Evolutionary conservation across 2,888 invertebrate species (phyloP).

Genomic region (Agrenia bidenticulata): DNA sequence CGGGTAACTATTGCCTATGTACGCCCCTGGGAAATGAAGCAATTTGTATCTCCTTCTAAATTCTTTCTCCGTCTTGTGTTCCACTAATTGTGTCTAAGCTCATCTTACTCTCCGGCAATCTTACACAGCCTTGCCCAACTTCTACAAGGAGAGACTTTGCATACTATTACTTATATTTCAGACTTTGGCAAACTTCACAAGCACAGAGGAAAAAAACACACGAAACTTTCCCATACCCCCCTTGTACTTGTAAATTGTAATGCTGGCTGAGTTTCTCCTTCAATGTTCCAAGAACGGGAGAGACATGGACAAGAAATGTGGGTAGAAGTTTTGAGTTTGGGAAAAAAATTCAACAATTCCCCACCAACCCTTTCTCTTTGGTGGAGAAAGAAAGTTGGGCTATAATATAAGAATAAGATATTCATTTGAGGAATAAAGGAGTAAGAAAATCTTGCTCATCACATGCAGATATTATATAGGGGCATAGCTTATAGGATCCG

Average conservation of each 20-base stretch:
- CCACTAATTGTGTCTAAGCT: constrained; percentile 6
- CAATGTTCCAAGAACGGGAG: constrained; percentile 3
- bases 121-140: too few relatives aligned
- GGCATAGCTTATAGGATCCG: too few relatives aligned
- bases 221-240: background rate
- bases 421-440: too few relatives aligned
- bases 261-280: constrained; percentile 5
- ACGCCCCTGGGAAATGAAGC: constrained; percentile 19
- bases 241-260: background rate
- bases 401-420: too few relatives aligned
- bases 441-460: too few relatives aligned
- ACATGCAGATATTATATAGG: too few relatives aligned
- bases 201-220: background rate
- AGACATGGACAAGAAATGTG: background rate
- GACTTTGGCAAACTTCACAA: background rate
- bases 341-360: too few relatives aligned
- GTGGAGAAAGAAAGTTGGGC: too few relatives aligned
- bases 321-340: too few relatives aligned
- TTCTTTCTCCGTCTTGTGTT: constrained; percentile 7
- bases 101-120: too few relatives aligned
- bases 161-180: background rate
- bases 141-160: background rate
- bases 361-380: too few relatives aligned
- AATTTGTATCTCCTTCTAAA: constrained; percentile 15
- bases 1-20: background rate